Evolutionary conservation across 2,888 invertebrate genomes (phyloP).

Genomic region (Boloria euphrosyne): DNA sequence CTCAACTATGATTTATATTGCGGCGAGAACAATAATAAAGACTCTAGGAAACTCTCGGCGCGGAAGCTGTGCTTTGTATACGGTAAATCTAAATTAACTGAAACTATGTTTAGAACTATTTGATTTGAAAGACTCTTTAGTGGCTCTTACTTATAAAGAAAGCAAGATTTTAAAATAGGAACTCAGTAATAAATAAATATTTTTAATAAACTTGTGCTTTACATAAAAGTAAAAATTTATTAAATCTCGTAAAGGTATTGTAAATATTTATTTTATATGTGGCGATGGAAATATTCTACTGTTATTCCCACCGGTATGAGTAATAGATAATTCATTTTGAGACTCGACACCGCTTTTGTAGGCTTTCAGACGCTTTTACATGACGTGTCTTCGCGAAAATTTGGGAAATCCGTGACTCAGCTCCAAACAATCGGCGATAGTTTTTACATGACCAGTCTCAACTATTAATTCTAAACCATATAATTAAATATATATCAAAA

Average conservation of each 20-base stretch:
- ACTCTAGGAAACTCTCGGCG: constrained; percentile 43
- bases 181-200: too few relatives aligned
- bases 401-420: constrained; percentile 78
- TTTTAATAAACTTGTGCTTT: constrained; percentile 4
- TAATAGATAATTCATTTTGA: constrained; percentile 58
- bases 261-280: neutral
- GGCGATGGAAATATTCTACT: constrained; percentile 8
- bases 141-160: constrained; percentile 28
- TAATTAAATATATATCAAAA: neutral
- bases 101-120: constrained; percentile 56
- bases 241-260: neutral
- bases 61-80: constrained; percentile 69
- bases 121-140: constrained; percentile 4
- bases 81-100: constrained; percentile 78
- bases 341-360: constrained; percentile 63
- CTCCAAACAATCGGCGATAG: constrained; percentile 51
- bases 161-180: constrained; percentile 39
- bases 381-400: constrained; percentile 57
- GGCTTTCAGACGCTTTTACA: constrained; percentile 63
- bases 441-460: constrained; percentile 26
- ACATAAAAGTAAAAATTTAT: constrained; percentile 1
- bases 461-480: neutral
- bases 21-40: constrained; percentile 59
- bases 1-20: constrained; percentile 74
- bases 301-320: constrained; percentile 53